Base-by-base conservation (phyloP, 2,113 vertebrate species). In the Callorhinus ursinus region DNA sequence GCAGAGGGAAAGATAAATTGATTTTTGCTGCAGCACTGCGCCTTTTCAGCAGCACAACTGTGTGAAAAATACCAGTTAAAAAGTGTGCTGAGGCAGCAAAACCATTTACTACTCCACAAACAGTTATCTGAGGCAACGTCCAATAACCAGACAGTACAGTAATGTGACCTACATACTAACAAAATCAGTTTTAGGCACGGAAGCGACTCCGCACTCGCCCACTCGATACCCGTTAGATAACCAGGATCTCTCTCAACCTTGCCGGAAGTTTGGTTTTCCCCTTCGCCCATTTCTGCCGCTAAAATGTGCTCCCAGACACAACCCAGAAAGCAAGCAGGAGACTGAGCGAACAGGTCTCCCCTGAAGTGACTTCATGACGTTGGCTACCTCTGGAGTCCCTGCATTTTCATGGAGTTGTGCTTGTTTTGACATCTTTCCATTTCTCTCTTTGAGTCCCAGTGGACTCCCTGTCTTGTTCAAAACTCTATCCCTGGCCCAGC, bases 91-190 rank as follows among this genome's bases (percentile, higher is more conserved):
- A 99, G 99, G 98, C 99, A 99, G 99, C 99, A 99, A 99, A 99
- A 99, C 99, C 99, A 99, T 99, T 99, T 99, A 99, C 99, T 99
- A 99, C 99, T 99, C 99, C 98, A 99, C 99, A 99, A 99, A 99
- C 99, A 99, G 99, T 99, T 99, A 99, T 99, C 99, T 99, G 99
- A 99, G 99, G 99, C 99, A 98, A 99, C 99, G 99, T 99, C 99
- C 99, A 99, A 99, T 99, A 99, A 99, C 99, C 99, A 99, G 99
- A 99, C 99, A 98, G 99, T 98, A 98, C 99, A 98, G 99, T 99
- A 99, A 99, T 99, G 99, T 99, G 99, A 99, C 99, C 99, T 99
- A 99, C 99, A 99, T 99, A 99, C 99, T 99, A 99, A 99, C 99
- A 99, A 99, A 99, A 99, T 99, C 99, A 98, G 98, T 99, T 98